phyloP scores from a whole-genome alignment of 2,888 invertebrate genomes.

The Anthrax anthrax region DNA sequence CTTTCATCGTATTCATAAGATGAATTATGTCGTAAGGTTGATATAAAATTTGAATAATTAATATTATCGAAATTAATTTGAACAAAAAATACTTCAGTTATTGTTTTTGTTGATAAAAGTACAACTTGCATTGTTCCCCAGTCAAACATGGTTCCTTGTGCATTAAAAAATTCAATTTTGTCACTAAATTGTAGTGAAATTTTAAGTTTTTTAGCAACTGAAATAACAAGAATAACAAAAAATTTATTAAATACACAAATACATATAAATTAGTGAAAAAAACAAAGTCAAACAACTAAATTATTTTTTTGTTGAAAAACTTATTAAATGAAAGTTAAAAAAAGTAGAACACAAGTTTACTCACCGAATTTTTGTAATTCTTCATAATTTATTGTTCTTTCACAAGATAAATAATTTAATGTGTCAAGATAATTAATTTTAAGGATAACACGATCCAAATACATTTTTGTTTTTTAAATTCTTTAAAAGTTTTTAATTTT shows the following conservation, averaged over 20 bases:
- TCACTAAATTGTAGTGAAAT: conserved; percentile 16
- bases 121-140: conserved; percentile 21
- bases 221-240: conserved; percentile 1
- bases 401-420: conserved; percentile 9
- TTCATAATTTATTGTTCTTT: conserved; percentile 10
- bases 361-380: conserved; percentile 23
- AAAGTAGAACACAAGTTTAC: conserved; percentile 2
- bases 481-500: no score
- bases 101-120: not conserved
- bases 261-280: not conserved
- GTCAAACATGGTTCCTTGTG: conserved; percentile 20
- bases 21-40: not conserved
- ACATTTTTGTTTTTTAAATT: no score
- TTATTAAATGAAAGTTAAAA: no score
- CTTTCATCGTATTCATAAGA: no score
- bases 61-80: not conserved
- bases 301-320: not conserved
- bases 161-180: conserved; percentile 22
- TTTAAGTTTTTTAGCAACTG: conserved; percentile 16
- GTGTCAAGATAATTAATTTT: conserved; percentile 10
- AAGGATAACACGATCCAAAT: not conserved
- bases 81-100: not conserved
- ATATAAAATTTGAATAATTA: not conserved
- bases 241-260: not conserved
- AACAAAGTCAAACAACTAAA: not conserved